A percentile compares a stretch with the other conserved stretches of the same genome.
Conservation (phyloP, 1,140 invertebrate species). For the Drosophila ogumai region DNA sequence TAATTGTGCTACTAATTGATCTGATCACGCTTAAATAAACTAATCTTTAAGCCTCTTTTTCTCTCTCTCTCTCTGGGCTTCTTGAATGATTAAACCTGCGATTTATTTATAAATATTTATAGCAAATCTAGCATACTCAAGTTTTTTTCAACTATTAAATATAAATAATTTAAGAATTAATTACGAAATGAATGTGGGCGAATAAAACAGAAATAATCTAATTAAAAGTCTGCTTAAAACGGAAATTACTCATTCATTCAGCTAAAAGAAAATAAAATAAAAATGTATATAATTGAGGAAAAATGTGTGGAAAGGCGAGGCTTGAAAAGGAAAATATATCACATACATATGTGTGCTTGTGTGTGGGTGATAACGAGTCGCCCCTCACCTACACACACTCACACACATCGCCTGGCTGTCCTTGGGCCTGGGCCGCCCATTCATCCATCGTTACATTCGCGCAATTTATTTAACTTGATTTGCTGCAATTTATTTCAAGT, state of each 20-base stretch:
- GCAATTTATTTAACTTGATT: slow-evolving; percentile 83
- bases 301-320: slow-evolving; percentile 1
- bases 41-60: neutral
- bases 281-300: neutral
- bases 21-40: neutral
- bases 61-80: too few species aligned
- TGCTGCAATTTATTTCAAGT: slow-evolving; percentile 81
- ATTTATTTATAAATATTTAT: neutral
- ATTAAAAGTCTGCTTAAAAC: slow-evolving; percentile 1
- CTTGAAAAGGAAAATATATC: slow-evolving; percentile 24
- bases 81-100: neutral
- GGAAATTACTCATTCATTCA: neutral
- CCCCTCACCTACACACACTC: slow-evolving; percentile 21
- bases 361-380: slow-evolving; percentile 55
- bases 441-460: slow-evolving; percentile 64
- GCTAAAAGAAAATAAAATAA: neutral
- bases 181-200: neutral
- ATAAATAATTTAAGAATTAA: neutral
- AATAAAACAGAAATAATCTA: neutral
- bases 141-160: neutral
- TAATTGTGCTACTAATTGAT: slow-evolving; percentile 37
- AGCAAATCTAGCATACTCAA: neutral
- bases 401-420: slow-evolving; percentile 10
- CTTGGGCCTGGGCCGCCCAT: slow-evolving; percentile 22
- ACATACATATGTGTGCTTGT: slow-evolving; percentile 8